Evolutionary conservation across 92 coral and sea anemone species (phyloP), one percentile per base, ranked within the genome.

Genomic region (Phenganax stokvisi): DNA sequence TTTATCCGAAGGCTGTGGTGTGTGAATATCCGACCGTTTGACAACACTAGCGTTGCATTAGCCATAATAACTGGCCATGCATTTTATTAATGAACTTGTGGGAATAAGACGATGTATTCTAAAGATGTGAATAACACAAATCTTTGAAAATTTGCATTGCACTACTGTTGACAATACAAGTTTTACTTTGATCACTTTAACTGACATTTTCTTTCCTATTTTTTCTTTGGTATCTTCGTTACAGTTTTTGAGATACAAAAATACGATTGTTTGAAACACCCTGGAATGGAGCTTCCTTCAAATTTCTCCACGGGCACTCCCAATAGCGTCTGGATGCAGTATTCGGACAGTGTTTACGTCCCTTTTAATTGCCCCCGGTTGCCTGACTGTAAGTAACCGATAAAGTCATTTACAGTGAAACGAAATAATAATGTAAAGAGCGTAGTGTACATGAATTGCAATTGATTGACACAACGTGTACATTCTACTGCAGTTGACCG

Each of bases 281-380:
- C 63, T 8, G 83, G 74, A 52, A 57, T 31, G 69, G 8, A 9
- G 16, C 12, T 79, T 37, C 83, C 83, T 2, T 53, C 72, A 53
- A 65, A 79, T 54, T 13, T 37, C 20, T 47, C 74, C 51, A 79
- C 54, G 11, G 60, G 53, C 25, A 73, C 17, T 51, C 8, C 72
- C 8, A 74, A 61, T 61, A 79, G 74, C 28, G 3, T 65, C 9
- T 86, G 89, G 89, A 57, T 81, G 79, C 56, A 71, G 28, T 77
- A 75, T 57, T 31, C 89, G 10, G 89, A 86, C 71, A 47, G 79
- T 54, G 76, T 86, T 58, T 52, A 68, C 13, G 76, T 82, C 27
- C 89, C 89, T 31, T 86, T 86, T 54, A 68, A 70, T 8, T 86
- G 89, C 54, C 89, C 89, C 0, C 51, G 53, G 17, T 56, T 74